Base-by-base conservation (phyloP, 2,113 vertebrate species). In the Polypterus senegalus region DNA sequence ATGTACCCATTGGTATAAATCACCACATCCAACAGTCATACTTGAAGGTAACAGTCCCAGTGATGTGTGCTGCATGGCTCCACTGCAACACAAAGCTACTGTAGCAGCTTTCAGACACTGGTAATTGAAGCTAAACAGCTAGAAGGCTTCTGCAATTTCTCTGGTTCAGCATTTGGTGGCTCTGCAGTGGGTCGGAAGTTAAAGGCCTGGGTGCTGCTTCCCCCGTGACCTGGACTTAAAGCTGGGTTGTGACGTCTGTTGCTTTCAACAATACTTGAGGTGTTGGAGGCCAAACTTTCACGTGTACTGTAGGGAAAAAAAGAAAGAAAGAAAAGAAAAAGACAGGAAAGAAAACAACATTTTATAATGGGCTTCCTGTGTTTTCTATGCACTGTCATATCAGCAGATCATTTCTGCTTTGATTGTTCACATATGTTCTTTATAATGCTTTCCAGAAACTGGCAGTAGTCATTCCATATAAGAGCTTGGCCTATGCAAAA, bases 101-200 rank as follows among this genome's bases (percentile, higher is more conserved):
- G 54, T 58, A 27, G 27, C 69, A 86, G 79, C 73, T 66, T 76
- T 98, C 91, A 97, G 83, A 98, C 95, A 72, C 95, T 97, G 80
- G 95, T 98, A 81, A 98, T 94, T 72, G 95, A 97, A 65, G 95
- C 95, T 82, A 98, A 86, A 84, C 94, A 98, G 89, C 88, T 96
- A 72, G 92, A 85, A 75, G 94, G 88, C 85, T 97, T 97, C 83
- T 92, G 94, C 71, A 98, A 85, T 79, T 97, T 98, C 77, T 98
- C 94, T n/a, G 91, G 82, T 70, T 94, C 92, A 3, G 73, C 79
- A 46, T 86, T 48, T 1, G 91, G 78, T 1, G 92, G 84, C 70
- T 98, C 95, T 0, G 90, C 77, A 67, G 89, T 74, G 57, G 91
- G 74, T 61, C 91, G 91, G 81, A 97, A 97, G 81, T 60, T 89